phyloP scores from a whole-genome alignment of 2,888 invertebrate species.

The Euplagia quadripunctaria region DNA sequence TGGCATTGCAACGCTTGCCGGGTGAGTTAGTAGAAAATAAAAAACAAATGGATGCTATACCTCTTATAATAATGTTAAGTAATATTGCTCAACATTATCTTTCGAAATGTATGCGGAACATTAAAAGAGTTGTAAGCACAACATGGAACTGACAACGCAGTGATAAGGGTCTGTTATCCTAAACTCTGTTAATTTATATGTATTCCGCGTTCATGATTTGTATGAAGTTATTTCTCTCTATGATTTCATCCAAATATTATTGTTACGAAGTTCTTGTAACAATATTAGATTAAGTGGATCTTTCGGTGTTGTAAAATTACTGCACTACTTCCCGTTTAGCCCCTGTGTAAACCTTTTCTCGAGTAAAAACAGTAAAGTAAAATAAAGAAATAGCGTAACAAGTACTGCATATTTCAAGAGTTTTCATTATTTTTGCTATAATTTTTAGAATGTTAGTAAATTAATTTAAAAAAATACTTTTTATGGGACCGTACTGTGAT shows the following conservation, averaged over 20 bases:
- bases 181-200: conserved; percentile 49
- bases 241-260: conserved; percentile 28
- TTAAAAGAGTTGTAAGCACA: conserved; percentile 43
- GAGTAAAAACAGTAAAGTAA: no score
- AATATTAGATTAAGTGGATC: not conserved
- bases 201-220: conserved; percentile 43
- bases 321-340: not conserved
- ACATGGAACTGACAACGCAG: conserved; percentile 42
- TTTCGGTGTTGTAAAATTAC: not conserved
- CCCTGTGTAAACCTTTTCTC: not conserved
- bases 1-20: no score
- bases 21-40: no score
- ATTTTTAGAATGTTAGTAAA: no score
- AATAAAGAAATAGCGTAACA: no score
- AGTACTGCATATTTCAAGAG: no score
- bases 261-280: conserved; percentile 1
- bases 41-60: not conserved
- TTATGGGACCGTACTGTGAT: no score
- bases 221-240: conserved; percentile 41
- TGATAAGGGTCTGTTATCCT: conserved; percentile 47
- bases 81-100: conserved; percentile 2
- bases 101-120: conserved; percentile 10
- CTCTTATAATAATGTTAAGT: not conserved
- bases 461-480: no score
- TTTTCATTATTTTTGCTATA: no score